phyloP scores from a whole-genome alignment of 2,113 vertebrate species.

The Mola mola region DNA sequence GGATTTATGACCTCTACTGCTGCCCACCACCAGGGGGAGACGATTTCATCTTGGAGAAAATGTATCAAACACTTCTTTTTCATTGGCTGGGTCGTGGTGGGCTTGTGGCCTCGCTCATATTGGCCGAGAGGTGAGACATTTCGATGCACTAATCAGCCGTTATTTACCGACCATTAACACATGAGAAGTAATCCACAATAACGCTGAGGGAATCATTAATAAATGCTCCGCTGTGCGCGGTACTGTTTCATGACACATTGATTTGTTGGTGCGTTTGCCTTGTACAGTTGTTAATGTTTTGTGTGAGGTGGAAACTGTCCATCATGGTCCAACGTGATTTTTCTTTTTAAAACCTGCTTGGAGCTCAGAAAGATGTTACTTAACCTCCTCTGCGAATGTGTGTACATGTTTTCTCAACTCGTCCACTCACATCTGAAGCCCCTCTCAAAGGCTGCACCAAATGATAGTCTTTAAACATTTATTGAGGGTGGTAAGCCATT shows the following conservation, averaged over 20 bases:
- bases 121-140: too few relatives aligned
- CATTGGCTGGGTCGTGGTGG: too few relatives aligned
- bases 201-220: not conserved
- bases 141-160: too few relatives aligned
- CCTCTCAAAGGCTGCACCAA: conserved; percentile 34
- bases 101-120: too few relatives aligned
- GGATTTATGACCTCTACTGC: too few relatives aligned
- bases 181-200: not conserved
- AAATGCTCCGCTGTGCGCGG: not conserved
- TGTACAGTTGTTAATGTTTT: conserved; percentile 10
- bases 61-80: too few relatives aligned
- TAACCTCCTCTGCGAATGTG: conserved; percentile 21
- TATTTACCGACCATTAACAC: conserved; percentile 1
- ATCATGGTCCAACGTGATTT: conserved; percentile 13
- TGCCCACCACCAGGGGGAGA: too few relatives aligned
- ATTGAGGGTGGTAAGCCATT: conserved; percentile 55
- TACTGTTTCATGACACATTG: not conserved
- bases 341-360: conserved; percentile 3
- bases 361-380: conserved; percentile 26
- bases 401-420: conserved; percentile 38
- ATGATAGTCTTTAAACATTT: conserved; percentile 60
- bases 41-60: too few relatives aligned
- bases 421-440: conserved; percentile 25
- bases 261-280: conserved; percentile 1
- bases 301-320: conserved; percentile 10